Evolutionary conservation across 2,888 invertebrate genomes (phyloP).

Genomic region (Epsilonema sp.): DNA sequence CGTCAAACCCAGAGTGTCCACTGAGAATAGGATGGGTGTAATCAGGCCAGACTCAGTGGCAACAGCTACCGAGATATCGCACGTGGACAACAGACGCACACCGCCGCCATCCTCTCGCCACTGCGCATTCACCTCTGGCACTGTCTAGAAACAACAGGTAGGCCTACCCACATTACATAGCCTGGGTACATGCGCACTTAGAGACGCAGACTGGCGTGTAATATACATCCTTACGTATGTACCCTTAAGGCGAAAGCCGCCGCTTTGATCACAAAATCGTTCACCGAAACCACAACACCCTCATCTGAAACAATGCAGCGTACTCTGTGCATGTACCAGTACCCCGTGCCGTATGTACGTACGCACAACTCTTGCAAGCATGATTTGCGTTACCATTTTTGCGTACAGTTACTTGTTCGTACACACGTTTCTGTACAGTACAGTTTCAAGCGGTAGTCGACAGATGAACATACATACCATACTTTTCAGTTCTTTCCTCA

Average conservation of each 20-base stretch:
- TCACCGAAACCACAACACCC: constrained; percentile 42
- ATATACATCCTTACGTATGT: too few relatives aligned
- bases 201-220: too few relatives aligned
- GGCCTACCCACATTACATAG: constrained; percentile 6
- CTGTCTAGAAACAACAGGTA: constrained; percentile 27
- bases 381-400: too few relatives aligned
- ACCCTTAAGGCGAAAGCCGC: constrained; percentile 41
- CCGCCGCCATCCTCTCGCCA: constrained; percentile 19
- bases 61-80: constrained; percentile 45
- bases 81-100: constrained; percentile 25
- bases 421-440: too few relatives aligned
- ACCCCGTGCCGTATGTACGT: too few relatives aligned
- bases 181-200: too few relatives aligned
- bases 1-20: constrained; percentile 37
- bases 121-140: constrained; percentile 32
- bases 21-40: constrained; percentile 44
- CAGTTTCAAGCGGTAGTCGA: too few relatives aligned
- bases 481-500: constrained; percentile 37
- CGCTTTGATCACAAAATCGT: constrained; percentile 47
- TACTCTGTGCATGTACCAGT: too few relatives aligned
- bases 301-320: constrained; percentile 25
- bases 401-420: too few relatives aligned
- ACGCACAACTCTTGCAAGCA: too few relatives aligned
- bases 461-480: constrained; percentile 1
- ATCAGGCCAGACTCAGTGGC: constrained; percentile 46